Evolutionary conservation across 2,113 vertebrate genomes (phyloP).

Genomic region (Daphoenositta chrysoptera): DNA sequence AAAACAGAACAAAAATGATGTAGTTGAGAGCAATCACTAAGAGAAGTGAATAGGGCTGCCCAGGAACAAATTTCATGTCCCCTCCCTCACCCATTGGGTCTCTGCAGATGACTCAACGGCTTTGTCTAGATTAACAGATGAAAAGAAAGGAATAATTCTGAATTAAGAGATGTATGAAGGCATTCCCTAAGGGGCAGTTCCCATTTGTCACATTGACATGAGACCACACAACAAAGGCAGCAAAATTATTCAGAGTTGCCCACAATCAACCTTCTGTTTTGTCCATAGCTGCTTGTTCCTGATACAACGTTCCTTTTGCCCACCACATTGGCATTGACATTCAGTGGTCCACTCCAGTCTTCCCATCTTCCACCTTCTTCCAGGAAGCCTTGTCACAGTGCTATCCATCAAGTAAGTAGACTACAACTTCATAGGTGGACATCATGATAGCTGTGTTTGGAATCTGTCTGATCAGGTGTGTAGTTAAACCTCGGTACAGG

Average conservation of each 20-base stretch:
- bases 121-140: neutral
- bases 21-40: constrained; percentile 28
- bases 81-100: neutral
- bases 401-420: constrained; percentile 92
- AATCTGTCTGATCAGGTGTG: constrained; percentile 95
- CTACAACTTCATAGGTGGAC: constrained; percentile 96
- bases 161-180: constrained; percentile 51
- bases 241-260: constrained; percentile 37
- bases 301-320: constrained; percentile 29
- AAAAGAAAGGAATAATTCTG: constrained; percentile 56
- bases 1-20: constrained; percentile 11
- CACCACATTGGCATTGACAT: constrained; percentile 35
- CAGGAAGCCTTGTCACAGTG: neutral
- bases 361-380: constrained; percentile 74
- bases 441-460: constrained; percentile 99
- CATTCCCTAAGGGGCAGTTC: constrained; percentile 36
- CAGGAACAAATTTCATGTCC: neutral
- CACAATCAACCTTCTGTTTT: constrained; percentile 43
- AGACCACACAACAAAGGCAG: constrained; percentile 63
- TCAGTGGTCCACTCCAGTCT: constrained; percentile 73
- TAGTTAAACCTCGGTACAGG: constrained; percentile 94
- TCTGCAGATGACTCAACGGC: constrained; percentile 14
- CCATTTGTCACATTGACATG: constrained; percentile 31
- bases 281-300: constrained; percentile 56
- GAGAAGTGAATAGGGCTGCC: neutral